Conservation (phyloP, 1,140 invertebrate genomes). For the Lepidurus packardi region DNA sequence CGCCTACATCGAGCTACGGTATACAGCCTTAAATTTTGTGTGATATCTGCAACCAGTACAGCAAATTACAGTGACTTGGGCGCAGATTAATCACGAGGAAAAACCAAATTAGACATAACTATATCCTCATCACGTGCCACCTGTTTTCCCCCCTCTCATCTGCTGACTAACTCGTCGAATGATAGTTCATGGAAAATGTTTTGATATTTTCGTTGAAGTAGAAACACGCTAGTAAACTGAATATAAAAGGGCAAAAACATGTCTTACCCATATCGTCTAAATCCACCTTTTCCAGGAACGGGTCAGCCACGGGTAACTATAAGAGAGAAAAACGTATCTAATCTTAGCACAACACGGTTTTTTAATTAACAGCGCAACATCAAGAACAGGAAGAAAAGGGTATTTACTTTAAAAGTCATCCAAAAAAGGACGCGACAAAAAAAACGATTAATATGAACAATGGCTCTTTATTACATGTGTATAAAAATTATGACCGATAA, state of each 20-base stretch:
- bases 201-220: background rate
- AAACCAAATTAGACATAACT: no score
- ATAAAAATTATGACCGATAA: background rate
- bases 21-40: no score
- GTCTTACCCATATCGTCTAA: slow-evolving; percentile 73
- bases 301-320: slow-evolving; percentile 79
- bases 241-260: slow-evolving; percentile 10
- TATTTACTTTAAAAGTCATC: slow-evolving; percentile 15
- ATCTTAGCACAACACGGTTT: background rate
- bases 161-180: no score
- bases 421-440: background rate
- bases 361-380: background rate
- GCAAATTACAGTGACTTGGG: no score
- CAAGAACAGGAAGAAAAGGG: background rate
- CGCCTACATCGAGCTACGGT: no score
- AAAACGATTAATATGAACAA: background rate
- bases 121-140: no score
- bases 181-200: no score
- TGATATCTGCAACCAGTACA: no score
- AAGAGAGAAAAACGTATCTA: slow-evolving; percentile 48
- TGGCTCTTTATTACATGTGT: background rate
- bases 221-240: background rate
- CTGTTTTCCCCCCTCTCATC: no score
- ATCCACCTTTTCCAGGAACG: slow-evolving; percentile 79
- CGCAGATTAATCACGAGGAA: no score